These are phyloP conservation scores for Microchrysa polita DNA, from an alignment of 2,888 invertebrate genomes.

Conservation along the genomic window DNA sequence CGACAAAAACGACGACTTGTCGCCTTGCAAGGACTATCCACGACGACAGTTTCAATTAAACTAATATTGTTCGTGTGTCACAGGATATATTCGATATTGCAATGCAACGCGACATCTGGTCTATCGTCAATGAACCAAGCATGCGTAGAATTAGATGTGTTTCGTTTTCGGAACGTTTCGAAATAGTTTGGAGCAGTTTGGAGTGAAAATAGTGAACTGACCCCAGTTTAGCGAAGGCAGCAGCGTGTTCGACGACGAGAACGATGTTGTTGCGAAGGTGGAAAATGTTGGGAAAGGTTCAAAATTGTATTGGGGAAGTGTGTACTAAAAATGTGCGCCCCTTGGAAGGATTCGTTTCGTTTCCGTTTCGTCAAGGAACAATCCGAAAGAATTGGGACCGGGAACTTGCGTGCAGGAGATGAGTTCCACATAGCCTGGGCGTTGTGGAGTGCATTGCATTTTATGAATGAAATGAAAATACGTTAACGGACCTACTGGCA, in stretches of 20 bases:
- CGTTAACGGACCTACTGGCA: too few species aligned
- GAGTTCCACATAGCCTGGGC: background rate
- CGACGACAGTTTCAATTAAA: conserved; percentile 43
- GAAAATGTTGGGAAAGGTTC: conserved; percentile 21
- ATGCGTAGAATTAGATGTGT: conserved; percentile 18
- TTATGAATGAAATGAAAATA: conserved; percentile 33
- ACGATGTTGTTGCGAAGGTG: background rate
- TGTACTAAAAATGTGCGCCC: conserved; percentile 22
- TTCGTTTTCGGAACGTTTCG: conserved; percentile 1
- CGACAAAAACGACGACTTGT: background rate
- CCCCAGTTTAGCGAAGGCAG: too few species aligned
- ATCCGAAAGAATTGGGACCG: background rate
- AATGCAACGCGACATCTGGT: conserved; percentile 38
- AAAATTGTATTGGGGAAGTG: conserved; percentile 24
- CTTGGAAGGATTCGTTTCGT: background rate
- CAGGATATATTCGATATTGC: conserved; percentile 28
- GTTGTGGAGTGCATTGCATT: conserved; percentile 13
- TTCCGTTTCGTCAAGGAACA: background rate
- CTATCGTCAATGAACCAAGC: conserved; percentile 25
- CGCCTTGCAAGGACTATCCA: conserved; percentile 19
- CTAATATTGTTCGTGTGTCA: conserved; percentile 37
- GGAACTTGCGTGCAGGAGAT: background rate
- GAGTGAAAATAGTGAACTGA: conserved; percentile 8
- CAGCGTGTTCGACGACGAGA: too few species aligned
- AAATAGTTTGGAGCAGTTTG: too few species aligned